These are phyloP conservation scores for Sebastes fasciatus DNA, from an alignment of 2,113 vertebrate genomes.

Conservation along the genomic window DNA sequence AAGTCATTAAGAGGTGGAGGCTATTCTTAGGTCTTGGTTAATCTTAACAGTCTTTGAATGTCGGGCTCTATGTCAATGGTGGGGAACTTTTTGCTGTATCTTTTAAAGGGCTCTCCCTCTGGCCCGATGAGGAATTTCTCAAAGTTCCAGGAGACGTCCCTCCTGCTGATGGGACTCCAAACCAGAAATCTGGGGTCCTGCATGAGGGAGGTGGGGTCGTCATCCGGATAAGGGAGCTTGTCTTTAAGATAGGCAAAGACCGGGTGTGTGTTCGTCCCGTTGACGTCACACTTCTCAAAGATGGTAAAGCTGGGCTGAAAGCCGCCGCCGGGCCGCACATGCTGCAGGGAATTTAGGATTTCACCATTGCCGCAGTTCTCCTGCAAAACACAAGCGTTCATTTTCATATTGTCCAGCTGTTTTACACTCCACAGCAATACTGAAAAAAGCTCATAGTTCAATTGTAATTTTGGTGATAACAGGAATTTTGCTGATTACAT, in stretches of 20 bases:
- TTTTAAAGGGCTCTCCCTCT: conserved; percentile 95
- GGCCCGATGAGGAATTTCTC: conserved; percentile 98
- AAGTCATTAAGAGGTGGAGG: conserved; percentile 41
- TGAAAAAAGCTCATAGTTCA: background rate
- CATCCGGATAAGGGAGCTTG: conserved; percentile 91
- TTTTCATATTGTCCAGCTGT: background rate
- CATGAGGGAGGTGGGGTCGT: conserved; percentile 89
- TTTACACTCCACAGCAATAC: background rate
- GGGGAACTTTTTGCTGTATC: conserved; percentile 91
- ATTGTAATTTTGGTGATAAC: background rate
- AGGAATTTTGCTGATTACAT: background rate
- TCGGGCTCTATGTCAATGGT: conserved; percentile 93
- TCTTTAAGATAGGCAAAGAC: conserved; percentile 97
- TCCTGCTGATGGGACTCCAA: conserved; percentile 92
- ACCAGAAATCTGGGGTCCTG: conserved; percentile 89
- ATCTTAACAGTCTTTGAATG: conserved; percentile 93
- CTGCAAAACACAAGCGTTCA: conserved; percentile 74
- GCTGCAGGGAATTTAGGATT: conserved; percentile 91
- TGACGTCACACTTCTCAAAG: conserved; percentile 95
- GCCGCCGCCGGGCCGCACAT: conserved; percentile 92
- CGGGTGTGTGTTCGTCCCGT: conserved; percentile 90
- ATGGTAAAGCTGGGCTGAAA: conserved; percentile 92
- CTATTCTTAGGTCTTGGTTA: conserved; percentile 88
- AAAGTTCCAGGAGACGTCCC: conserved; percentile 96
- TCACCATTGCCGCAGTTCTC: conserved; percentile 94